These are phyloP conservation scores for Muntiacus muntjak DNA, from an alignment of 2,113 vertebrate species.

Conservation along the genomic window DNA sequence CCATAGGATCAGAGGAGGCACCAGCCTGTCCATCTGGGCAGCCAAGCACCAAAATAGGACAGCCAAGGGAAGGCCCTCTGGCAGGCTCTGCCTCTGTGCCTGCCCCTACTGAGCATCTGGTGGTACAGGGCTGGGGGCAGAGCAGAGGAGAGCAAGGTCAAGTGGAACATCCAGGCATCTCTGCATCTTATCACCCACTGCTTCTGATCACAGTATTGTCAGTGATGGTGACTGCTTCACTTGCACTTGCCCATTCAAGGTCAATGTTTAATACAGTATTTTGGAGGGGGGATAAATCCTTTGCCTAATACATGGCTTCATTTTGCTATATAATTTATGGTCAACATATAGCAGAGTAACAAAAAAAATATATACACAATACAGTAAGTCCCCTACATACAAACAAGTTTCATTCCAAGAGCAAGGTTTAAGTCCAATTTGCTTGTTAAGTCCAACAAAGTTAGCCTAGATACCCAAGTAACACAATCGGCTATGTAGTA, in stretches of 20 bases:
- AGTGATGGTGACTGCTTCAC: neutral
- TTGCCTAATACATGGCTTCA: neutral
- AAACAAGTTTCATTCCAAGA: neutral
- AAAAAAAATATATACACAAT: neutral
- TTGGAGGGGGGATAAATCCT: neutral
- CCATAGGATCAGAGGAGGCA: neutral
- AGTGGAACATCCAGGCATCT: fast-evolving
- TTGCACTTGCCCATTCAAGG: neutral
- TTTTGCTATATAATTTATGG: neutral
- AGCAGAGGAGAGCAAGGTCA: neutral
- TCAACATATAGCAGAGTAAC: neutral
- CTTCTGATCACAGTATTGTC: neutral
- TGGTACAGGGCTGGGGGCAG: neutral
- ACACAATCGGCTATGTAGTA: neutral
- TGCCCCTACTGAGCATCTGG: no score
- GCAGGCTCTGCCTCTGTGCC: neutral
- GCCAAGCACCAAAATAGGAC: neutral
- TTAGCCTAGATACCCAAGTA: neutral
- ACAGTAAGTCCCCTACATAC: neutral
- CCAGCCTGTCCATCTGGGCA: neutral
- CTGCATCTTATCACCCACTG: fast-evolving
- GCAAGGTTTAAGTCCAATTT: neutral
- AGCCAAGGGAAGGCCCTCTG: neutral
- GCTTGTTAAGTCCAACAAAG: neutral
- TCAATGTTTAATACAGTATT: neutral